These are phyloP conservation scores for Calephelis nemesis DNA, from an alignment of 1,140 invertebrate genomes.

Conservation along the genomic window DNA sequence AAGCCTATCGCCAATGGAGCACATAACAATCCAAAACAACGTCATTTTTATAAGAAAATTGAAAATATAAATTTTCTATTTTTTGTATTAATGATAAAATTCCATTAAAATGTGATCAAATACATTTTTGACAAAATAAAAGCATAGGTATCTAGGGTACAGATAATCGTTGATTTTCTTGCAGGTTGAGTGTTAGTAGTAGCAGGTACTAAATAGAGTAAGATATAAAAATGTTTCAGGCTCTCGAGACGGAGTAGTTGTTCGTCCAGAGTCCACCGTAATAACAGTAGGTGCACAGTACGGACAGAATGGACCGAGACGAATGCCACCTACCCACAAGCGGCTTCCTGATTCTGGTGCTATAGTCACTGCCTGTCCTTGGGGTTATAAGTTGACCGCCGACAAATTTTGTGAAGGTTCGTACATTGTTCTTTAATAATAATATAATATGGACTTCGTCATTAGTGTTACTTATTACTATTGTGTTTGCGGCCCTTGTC, in stretches of 20 bases:
- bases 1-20: too few species aligned
- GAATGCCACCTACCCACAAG: conserved; percentile 46
- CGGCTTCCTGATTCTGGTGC: conserved; percentile 46
- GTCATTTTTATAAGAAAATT: too few species aligned
- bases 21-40: too few species aligned
- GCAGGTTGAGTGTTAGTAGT: too few species aligned
- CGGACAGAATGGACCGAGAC: conserved; percentile 50
- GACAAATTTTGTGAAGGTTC: conserved; percentile 60
- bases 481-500: too few species aligned
- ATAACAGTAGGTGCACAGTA: conserved; percentile 69
- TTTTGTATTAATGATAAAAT: too few species aligned
- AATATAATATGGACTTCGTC: background rate
- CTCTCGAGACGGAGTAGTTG: conserved; percentile 46
- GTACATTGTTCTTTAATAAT: conserved; percentile 10
- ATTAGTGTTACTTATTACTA: background rate
- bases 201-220: too few species aligned
- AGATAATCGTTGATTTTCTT: too few species aligned
- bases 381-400: conserved; percentile 62
- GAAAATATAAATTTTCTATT: too few species aligned
- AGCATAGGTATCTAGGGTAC: too few species aligned
- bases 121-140: too few species aligned
- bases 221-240: conserved; percentile 38
- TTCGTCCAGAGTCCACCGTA: conserved; percentile 42
- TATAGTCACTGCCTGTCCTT: conserved; percentile 53
- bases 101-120: too few species aligned